Evolutionary conservation across 2,888 invertebrate species (phyloP), one percentile per base, ranked within the genome.

Genomic region (Sphaeridia pumilis): DNA sequence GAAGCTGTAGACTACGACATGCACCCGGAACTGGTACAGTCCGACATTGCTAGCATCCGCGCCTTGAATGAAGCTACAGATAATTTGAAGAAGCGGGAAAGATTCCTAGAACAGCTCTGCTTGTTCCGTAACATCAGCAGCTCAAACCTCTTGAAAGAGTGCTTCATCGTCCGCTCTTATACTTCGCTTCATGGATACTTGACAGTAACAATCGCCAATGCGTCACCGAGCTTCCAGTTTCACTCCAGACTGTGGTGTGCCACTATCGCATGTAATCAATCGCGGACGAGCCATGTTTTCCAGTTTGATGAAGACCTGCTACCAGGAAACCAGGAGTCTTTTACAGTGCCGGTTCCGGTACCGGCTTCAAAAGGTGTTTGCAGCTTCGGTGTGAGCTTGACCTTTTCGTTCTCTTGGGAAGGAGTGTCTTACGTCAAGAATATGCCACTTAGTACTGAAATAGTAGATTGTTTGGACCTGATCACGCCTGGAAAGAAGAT

Each of bases 41-140:
- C n/a, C n/a, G n/a, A n/a, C n/a, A n/a, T n/a, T n/a, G n/a, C n/a
- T n/a, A n/a, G 38, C 17, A 38, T 38, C 17, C 38, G 38, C 17
- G 31, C 34, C 22, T 22, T 47, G n/a, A 47, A 47, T 47, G 47
- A 47, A 21, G 47, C 36, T 14, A 47, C 21, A 14, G 21, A 47
- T 3, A 36, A 24, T 12, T 31, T 47, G 3, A n/a, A 22, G 7
- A 17, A 35, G 20, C 34, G 34, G 35, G 47, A 47, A 36, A 20
- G 12, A 2, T 4, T 36, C 14, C 25, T 47, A 2, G 3, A 21
- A 21, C 47, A 47, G 25, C 35, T 47, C 14, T 47, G 24, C 21
- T 36, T 47, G 3, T 21, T 36, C 4, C 47, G 26, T 17, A 47
- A 36, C 31, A 10, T 10, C 22, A 3, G 3, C 2, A 24, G 5